These are phyloP conservation scores for Hydrochoerus hydrochaeris DNA, from an alignment of 2,113 vertebrate genomes.

Conservation along the genomic window DNA sequence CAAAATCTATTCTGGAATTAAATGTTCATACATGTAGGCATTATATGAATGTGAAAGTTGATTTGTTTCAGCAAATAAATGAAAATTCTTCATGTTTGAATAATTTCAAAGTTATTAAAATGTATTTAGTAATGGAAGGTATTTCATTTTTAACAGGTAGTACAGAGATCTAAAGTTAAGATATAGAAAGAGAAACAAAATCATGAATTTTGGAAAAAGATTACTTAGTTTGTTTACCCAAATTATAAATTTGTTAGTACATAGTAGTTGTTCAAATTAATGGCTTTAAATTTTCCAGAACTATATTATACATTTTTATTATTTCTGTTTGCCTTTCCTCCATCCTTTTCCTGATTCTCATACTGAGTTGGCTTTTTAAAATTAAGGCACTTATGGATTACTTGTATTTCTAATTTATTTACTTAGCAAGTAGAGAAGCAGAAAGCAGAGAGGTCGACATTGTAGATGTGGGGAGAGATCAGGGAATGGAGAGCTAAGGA, in stretches of 20 bases:
- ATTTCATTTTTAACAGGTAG: background rate
- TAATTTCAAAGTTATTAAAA: background rate
- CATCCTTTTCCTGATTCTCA: background rate
- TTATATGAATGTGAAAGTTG: background rate
- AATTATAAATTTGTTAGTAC: background rate
- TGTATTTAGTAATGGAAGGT: background rate
- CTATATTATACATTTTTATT: background rate
- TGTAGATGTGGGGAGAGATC: background rate
- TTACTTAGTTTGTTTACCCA: background rate
- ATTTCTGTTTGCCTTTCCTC: background rate
- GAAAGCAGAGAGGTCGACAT: background rate
- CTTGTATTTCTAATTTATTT: background rate
- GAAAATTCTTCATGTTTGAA: background rate
- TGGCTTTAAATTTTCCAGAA: background rate
- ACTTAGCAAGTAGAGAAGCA: background rate
- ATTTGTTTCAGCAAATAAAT: background rate
- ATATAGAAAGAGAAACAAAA: background rate
- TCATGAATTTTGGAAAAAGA: background rate
- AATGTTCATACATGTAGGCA: slow-evolving; percentile 17
- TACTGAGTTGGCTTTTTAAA: background rate
- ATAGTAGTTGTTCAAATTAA: background rate
- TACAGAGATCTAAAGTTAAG: background rate
- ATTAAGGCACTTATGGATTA: background rate
- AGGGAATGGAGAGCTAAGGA: background rate
- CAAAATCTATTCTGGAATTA: background rate